Conservation (phyloP, 2,113 vertebrate species). For the Misgurnus anguillicaudatus region DNA sequence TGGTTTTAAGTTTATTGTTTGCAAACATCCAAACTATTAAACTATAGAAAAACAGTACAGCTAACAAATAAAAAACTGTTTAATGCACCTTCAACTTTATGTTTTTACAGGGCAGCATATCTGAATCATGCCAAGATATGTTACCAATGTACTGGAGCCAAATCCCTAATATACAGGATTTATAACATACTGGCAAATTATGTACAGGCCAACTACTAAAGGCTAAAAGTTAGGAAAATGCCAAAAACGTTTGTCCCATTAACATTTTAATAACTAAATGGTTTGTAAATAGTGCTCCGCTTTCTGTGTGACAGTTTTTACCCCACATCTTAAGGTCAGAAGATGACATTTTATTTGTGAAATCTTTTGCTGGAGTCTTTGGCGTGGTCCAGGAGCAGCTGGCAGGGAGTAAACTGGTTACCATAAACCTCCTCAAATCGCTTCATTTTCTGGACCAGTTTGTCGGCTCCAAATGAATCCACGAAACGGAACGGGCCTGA, state of each 20-base stretch:
- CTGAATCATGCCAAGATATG: neutral
- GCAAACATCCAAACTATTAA: constrained; percentile 32
- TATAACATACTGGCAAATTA: neutral
- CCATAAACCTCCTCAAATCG: constrained; percentile 82
- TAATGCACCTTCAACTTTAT: neutral
- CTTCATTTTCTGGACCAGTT: constrained; percentile 79
- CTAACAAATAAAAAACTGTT: neutral
- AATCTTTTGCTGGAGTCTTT: constrained; percentile 81
- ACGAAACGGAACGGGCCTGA: constrained; percentile 84
- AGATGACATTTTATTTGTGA: constrained; percentile 72
- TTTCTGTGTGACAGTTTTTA: neutral
- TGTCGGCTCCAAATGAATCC: constrained; percentile 76
- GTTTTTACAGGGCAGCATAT: neutral
- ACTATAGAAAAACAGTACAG: constrained; percentile 7
- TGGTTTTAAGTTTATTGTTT: constrained; percentile 6
- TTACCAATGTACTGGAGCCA: neutral
- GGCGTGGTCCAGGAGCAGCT: constrained; percentile 83
- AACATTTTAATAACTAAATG: too few relatives aligned
- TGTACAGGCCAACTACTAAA: constrained; percentile 9
- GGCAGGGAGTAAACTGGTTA: constrained; percentile 83
- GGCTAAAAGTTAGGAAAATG: neutral
- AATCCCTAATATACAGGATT: neutral
- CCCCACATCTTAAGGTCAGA: neutral
- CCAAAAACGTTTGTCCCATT: too few relatives aligned
- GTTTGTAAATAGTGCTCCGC: neutral